These are phyloP conservation scores for Hofmannophila pseudospretella DNA, from an alignment of 2,888 invertebrate genomes.

Conservation along the genomic window DNA sequence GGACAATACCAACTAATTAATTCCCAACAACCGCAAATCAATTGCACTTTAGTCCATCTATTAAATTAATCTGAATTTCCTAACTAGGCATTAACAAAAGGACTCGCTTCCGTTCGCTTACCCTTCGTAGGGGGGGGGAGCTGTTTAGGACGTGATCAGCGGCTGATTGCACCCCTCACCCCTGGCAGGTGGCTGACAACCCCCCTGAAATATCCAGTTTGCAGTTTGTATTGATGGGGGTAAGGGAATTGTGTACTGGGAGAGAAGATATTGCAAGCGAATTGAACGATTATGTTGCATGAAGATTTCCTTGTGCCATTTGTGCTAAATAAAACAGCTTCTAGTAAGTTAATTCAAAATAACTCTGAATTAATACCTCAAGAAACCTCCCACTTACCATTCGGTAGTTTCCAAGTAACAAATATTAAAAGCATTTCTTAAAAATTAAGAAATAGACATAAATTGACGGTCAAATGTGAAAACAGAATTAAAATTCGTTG, in stretches of 20 bases:
- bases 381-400: no score
- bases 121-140: conserved; percentile 31
- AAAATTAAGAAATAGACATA: no score
- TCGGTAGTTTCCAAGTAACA: no score
- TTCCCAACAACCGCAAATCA: conserved; percentile 21
- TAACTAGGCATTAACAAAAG: conserved; percentile 36
- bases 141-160: conserved; percentile 45
- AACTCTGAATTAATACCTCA: no score
- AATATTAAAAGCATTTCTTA: no score
- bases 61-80: conserved; percentile 29
- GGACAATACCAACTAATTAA: conserved; percentile 20
- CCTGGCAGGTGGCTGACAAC: neutral
- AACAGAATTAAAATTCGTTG: no score
- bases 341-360: no score
- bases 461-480: no score
- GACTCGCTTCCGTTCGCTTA: conserved; percentile 35
- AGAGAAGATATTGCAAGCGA: conserved; percentile 15
- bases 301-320: no score
- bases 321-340: no score
- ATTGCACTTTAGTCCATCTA: conserved; percentile 18
- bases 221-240: conserved; percentile 38
- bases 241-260: conserved; percentile 14
- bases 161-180: conserved; percentile 38
- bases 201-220: conserved; percentile 36
- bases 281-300: no score